phyloP scores from a whole-genome alignment of 2,888 invertebrate genomes.

The Therioaphis trifolii region DNA sequence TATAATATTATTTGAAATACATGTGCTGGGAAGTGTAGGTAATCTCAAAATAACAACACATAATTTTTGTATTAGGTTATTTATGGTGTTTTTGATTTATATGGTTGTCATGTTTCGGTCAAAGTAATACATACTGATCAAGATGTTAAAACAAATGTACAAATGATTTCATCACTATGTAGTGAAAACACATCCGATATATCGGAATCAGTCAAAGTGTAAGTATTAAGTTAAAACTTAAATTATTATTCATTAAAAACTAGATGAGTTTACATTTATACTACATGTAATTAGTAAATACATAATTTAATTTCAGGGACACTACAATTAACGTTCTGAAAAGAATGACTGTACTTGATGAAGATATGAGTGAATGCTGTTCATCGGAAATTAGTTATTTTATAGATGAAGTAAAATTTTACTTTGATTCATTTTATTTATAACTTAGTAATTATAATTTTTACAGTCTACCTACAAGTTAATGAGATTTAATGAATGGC shows the following conservation, averaged over 20 bases:
- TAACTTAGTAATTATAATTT: background rate
- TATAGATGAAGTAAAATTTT: constrained; percentile 51
- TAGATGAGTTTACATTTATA: background rate
- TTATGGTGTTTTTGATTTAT: constrained; percentile 94
- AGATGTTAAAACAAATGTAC: constrained; percentile 44
- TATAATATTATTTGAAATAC: too few species aligned
- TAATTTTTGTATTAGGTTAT: constrained; percentile 75
- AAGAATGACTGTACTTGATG: constrained; percentile 59
- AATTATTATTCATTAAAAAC: background rate
- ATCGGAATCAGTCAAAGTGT: constrained; percentile 61
- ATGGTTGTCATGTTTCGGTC: constrained; percentile 73
- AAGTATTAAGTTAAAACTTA: background rate
- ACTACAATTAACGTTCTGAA: constrained; percentile 58
- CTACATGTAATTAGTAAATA: background rate
- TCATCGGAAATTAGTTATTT: constrained; percentile 61
- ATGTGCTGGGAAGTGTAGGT: too few species aligned
- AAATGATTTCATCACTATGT: constrained; percentile 52
- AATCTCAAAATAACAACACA: too few species aligned
- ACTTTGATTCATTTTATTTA: background rate
- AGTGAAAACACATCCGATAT: constrained; percentile 55
- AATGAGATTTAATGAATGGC: constrained; percentile 72
- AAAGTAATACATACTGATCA: constrained; percentile 58
- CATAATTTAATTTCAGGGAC: constrained; percentile 45
- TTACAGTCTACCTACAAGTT: constrained; percentile 60
- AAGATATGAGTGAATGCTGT: constrained; percentile 61